Base-by-base conservation (phyloP, 2,113 vertebrate genomes). In the Sciurus niger region DNA sequence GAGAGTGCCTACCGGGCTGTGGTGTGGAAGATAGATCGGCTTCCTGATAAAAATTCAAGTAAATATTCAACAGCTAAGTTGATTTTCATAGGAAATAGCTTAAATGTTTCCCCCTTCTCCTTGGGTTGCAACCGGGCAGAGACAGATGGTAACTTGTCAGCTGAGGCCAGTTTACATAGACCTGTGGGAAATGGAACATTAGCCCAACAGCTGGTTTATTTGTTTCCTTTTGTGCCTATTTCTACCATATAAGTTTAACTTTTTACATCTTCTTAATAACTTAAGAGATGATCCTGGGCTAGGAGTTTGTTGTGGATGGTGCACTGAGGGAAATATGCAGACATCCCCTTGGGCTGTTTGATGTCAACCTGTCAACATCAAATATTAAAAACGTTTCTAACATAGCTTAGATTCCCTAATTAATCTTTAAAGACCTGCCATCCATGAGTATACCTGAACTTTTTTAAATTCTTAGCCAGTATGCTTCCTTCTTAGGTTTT, bases 41-140 rank as follows among this genome's bases (percentile, higher is more conserved):
- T 99, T 96, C 99, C 99, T 3, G 99, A 99, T 20, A 99, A 99
- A 98, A 99, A 99, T 96, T 99, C 99, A 97, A 99, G 99, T 99
- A 98, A 98, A 98, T 97, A 96, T 83, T 83, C 22, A 83, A 9
- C 34, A 28, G 4, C 37, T 32, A 17, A 28, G 28, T 84, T 88
- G 87, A 25, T 37, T 90, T 78, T 46, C 43, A 4, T 11, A 34
- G 68, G 83, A 91, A 79, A 24, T 67, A 58, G 88, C 6, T 93
- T 51, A 84, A 93, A 68, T 55, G 43, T 88, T 86, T 85, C 37
- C 37, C 11, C 0, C 16, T 73, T 53, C 1, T 85, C 22, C 70
- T 89, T 34, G 63, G 80, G 51, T 55, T 79, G 67, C 86, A 85
- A 63, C 32, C n/a, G 76, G 92, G 24, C 60, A 40, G 74, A 96